Percentiles rank a stretch among this genome's conserved stretches.
These are phyloP conservation scores for Apamea monoglypha DNA, from an alignment of 2,888 invertebrate genomes.

Conservation along the genomic window DNA sequence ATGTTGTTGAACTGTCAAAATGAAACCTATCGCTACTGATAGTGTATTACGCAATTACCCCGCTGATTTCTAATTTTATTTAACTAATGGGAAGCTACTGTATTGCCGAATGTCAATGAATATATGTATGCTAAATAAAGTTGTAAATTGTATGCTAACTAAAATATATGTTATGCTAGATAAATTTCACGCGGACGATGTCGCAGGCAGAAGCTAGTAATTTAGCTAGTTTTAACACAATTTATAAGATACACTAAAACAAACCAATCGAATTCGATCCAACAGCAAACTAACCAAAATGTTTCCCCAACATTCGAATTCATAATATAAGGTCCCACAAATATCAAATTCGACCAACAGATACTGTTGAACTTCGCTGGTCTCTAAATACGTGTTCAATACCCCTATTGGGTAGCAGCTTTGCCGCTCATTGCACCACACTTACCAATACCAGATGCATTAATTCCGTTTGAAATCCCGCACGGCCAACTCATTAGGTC, in stretches of 20 bases:
- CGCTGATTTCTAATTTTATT: not conserved
- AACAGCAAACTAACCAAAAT: not conserved
- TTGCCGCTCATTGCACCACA: constrained; percentile 29
- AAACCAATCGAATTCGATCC: not conserved
- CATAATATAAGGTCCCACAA: not conserved
- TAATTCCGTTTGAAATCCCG: constrained; percentile 53
- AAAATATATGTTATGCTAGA: too few relatives aligned
- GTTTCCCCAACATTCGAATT: not conserved
- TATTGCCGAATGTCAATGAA: not conserved
- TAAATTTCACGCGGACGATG: not conserved
- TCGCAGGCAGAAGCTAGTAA: not conserved
- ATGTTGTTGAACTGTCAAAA: too few relatives aligned
- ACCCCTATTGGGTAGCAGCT: constrained; percentile 25
- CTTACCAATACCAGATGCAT: constrained; percentile 53
- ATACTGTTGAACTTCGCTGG: constrained; percentile 35
- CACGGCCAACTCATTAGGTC: constrained; percentile 51
- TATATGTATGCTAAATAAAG: too few relatives aligned
- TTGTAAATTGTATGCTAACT: too few relatives aligned
- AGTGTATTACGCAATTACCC: too few relatives aligned
- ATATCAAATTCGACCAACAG: constrained; percentile 11
- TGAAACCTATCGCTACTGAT: too few relatives aligned
- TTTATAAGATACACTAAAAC: not conserved
- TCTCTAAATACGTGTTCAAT: constrained; percentile 46
- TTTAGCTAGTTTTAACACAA: not conserved
- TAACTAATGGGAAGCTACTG: not conserved